These are phyloP conservation scores for Cynopterus brachyotis DNA, from an alignment of 2,113 vertebrate genomes.

Conservation along the genomic window DNA sequence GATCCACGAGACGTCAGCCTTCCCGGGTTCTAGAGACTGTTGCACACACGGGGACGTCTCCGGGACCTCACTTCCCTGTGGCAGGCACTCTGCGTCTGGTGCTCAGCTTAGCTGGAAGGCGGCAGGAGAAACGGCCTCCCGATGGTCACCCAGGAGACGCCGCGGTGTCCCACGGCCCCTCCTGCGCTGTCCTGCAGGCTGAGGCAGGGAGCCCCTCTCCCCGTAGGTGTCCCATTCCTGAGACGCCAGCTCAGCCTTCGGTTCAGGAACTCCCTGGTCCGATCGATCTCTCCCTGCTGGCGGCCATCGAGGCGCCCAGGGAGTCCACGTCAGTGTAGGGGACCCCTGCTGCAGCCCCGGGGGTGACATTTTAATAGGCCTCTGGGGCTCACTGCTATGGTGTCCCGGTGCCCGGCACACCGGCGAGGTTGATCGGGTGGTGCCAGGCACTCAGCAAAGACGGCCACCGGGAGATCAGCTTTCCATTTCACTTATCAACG, in stretches of 20 bases:
- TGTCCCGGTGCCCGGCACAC: background rate
- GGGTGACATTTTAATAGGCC: conserved; percentile 61
- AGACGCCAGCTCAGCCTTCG: background rate
- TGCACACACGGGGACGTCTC: fast-evolving
- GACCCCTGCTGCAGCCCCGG: conserved; percentile 55
- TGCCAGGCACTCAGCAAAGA: background rate
- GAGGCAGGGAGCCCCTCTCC: conserved; percentile 51
- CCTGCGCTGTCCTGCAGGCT: background rate
- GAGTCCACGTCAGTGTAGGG: conserved; percentile 61
- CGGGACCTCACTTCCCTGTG: background rate
- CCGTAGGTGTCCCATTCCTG: conserved; percentile 8
- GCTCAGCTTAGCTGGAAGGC: background rate
- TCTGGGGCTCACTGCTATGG: background rate
- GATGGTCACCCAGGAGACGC: background rate
- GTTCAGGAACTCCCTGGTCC: conserved; percentile 51
- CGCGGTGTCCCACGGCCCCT: background rate
- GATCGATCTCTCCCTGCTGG: background rate
- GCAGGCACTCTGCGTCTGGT: background rate
- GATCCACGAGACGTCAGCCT: fast-evolving
- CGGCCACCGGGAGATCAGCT: background rate
- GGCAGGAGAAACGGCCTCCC: background rate
- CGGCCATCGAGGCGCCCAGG: background rate
- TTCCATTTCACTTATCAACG: background rate
- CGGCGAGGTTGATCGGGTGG: background rate
- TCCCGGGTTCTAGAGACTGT: background rate